A percentile compares a stretch with the other conserved stretches of the same genome.
These are phyloP conservation scores for Tipula lateralis DNA, from an alignment of 2,888 invertebrate species.

Conservation along the genomic window DNA sequence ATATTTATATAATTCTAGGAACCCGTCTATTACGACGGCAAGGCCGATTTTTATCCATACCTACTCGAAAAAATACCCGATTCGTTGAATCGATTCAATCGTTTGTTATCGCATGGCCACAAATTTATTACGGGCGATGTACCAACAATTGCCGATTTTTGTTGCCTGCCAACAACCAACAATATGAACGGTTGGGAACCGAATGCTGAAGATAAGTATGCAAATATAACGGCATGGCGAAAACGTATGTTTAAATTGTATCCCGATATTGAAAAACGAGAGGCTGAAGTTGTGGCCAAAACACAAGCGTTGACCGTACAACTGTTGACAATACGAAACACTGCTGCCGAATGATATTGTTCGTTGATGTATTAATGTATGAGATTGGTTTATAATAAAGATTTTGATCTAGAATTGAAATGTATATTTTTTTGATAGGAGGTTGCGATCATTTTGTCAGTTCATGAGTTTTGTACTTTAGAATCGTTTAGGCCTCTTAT, in stretches of 20 bases:
- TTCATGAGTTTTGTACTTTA: too few species aligned
- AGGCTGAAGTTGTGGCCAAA: not conserved
- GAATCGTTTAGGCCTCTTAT: too few species aligned
- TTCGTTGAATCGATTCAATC: not conserved
- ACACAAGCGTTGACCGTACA: not conserved
- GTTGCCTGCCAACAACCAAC: not conserved
- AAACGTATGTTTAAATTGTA: not conserved
- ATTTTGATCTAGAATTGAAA: too few species aligned
- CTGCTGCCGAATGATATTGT: not conserved
- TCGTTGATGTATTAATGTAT: not conserved
- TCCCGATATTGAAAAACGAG: not conserved
- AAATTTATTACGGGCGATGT: constrained; percentile 12
- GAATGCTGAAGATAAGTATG: not conserved
- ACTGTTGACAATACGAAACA: not conserved
- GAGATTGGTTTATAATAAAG: too few species aligned
- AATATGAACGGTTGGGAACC: not conserved
- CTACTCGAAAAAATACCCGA: not conserved
- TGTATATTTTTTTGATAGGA: too few species aligned
- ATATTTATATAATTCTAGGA: constrained; percentile 38
- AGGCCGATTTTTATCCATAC: constrained; percentile 29
- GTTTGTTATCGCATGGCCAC: not conserved
- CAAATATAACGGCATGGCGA: not conserved
- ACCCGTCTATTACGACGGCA: constrained; percentile 32
- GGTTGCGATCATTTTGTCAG: too few species aligned
- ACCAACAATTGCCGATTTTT: not conserved